Conservation (phyloP, 2,888 invertebrate genomes). For the Acanthopleura granulata region DNA sequence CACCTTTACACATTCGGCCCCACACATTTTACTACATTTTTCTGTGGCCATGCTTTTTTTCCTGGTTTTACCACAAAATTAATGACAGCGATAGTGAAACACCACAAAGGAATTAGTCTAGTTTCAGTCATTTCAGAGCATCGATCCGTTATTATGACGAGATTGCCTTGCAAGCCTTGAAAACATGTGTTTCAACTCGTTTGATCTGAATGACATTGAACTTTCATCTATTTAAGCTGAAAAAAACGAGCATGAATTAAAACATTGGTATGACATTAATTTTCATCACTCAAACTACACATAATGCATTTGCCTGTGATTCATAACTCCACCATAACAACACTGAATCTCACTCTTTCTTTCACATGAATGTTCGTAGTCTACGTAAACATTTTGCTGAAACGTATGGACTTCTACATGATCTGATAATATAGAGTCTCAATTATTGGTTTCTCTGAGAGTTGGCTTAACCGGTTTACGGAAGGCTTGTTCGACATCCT, state of each 20-base stretch:
- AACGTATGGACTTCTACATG: neutral
- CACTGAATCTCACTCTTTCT: neutral
- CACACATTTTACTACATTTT: too few relatives aligned
- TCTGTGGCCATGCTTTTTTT: too few relatives aligned
- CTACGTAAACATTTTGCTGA: neutral
- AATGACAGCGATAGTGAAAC: too few relatives aligned
- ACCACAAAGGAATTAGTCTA: too few relatives aligned
- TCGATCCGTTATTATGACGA: too few relatives aligned
- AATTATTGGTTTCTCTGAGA: neutral
- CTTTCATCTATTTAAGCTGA: too few relatives aligned
- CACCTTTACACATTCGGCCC: too few relatives aligned
- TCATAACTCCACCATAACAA: neutral
- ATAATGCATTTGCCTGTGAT: neutral
- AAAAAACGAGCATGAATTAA: too few relatives aligned
- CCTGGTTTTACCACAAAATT: too few relatives aligned
- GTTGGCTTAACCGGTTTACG: neutral
- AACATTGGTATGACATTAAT: neutral
- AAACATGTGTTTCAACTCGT: neutral
- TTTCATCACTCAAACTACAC: neutral
- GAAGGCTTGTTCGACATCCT: too few relatives aligned
- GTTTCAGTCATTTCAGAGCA: too few relatives aligned
- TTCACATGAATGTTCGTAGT: neutral
- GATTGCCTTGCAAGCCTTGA: neutral
- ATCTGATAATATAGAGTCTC: neutral
- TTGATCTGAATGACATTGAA: constrained; percentile 1